Base-by-base conservation (phyloP, 2,113 vertebrate genomes). In the Podarcis cretensis region DNA sequence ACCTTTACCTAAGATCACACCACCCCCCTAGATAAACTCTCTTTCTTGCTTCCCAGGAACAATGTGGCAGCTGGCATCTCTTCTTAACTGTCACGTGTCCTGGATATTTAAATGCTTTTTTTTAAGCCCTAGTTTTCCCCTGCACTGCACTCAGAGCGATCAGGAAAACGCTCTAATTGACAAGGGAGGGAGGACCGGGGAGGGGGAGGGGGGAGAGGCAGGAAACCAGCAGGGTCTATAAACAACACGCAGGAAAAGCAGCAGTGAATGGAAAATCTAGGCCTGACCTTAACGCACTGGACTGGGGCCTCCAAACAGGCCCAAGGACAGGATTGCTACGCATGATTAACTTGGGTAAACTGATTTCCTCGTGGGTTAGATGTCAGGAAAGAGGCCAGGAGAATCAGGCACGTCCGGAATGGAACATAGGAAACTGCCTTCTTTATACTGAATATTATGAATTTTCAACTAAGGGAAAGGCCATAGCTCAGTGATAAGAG, bases 101-200 rank as follows among this genome's bases (percentile, higher is more conserved):
- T 20, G 87, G 65, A 6, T 35, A 27, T 10, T 5, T 66, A 71
- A 82, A 87, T 65, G 54, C 43, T 40, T 27, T 79, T n/a, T 82
- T 68, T 13, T 14, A 86, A 90, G 69, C 13, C 48, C 69, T 68
- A 30, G 0, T 89, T n/a, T 87, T 5, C 32, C 7, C 78, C 6
- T 32, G 23, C 73, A 23, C 8, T 54, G 25, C 0, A 18, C 57
- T 86, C 1, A 0, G 66, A 91, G 65, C 48, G 66, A 91, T 2
- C 13, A 5, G 80, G 92, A 89, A 91, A 88, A 57, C 82, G 35
- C 88, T 81, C 73, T 86, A n/a, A 57, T 80, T 82, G 78, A 88
- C 78, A 21, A n/a, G 30, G 21, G 18, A 81, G 25, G 86, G 48
- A 1, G 13, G 65, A 48, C 8, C 0, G 48, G 48, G 8, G 40